Evolutionary conservation across 2,888 invertebrate species (phyloP), one percentile per base, ranked within the genome.

Genomic region (Pteria penguin): DNA sequence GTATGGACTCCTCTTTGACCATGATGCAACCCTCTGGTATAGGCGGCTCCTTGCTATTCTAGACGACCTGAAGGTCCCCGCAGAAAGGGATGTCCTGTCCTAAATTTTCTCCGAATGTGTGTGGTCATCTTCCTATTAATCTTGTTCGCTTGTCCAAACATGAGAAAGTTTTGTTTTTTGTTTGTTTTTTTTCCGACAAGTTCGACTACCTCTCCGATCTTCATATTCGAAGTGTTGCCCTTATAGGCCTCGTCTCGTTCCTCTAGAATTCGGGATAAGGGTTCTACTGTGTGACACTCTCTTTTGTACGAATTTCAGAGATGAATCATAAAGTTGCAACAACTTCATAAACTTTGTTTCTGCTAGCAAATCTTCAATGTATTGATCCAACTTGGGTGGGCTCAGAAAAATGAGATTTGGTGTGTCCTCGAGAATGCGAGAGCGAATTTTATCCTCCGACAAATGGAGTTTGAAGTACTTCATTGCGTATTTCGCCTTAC

Each of bases 251-350:
- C n/a, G n/a, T 61, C 61, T 0, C 27, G 29, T 61, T 61, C 61
- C 29, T 61, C 61, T 31, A 27, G 31, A 5, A 61, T 61, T n/a
- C 29, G 26, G 29, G 61, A 11, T 11, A 61, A 29, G 22, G 61
- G 31, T 0, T 31, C 61, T 3, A 61, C 61, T 29, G n/a, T 11
- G 24, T 5, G 61, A 61, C 14, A 61, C 61, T 61, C 29, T 29
- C 18, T 61, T 61, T 29, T 26, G 61, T 11, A 61, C 61, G 31
- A 27, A 27, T 60, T 60, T 60, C 60, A 60, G 60, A 27, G 60
- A 22, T 3, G n/a, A n/a, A 45, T 45, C 45, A 18, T 45, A 18
- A 27, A 27, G 26, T 60, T 27, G n/a, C 29, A 61, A 18, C 5
- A 61, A 27, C 18, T 61, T 29, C 4, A 61, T 27, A 8, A 31